Percentiles rank a stretch among this genome's conserved stretches.
phyloP scores from a whole-genome alignment of 2,113 vertebrate genomes.

The human region GRCh38 chr2:27011001-27011500 shows the following conservation, averaged over 20 bases:
- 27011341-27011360: neutral
- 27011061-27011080: neutral
- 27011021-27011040: neutral
- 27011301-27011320: neutral
- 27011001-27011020: constrained; percentile 12
- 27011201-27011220: neutral
- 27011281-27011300: neutral
- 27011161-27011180: constrained; percentile 31
- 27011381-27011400: neutral
- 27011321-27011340: no score
- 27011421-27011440: neutral
- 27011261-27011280: neutral
- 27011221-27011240: neutral
- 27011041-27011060: neutral
- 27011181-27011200: neutral
- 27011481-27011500: neutral
- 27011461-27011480: neutral
- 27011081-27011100: neutral
- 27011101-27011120: neutral
- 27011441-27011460: constrained; percentile 3
- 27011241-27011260: neutral
- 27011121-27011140: constrained; percentile 11
- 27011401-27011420: constrained; percentile 11
- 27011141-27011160: neutral
- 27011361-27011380: neutral